Evolutionary conservation across 1,140 invertebrate species (phyloP), one percentile per base, ranked within the genome.

Genomic region (Cardiocondyla obscurior): DNA sequence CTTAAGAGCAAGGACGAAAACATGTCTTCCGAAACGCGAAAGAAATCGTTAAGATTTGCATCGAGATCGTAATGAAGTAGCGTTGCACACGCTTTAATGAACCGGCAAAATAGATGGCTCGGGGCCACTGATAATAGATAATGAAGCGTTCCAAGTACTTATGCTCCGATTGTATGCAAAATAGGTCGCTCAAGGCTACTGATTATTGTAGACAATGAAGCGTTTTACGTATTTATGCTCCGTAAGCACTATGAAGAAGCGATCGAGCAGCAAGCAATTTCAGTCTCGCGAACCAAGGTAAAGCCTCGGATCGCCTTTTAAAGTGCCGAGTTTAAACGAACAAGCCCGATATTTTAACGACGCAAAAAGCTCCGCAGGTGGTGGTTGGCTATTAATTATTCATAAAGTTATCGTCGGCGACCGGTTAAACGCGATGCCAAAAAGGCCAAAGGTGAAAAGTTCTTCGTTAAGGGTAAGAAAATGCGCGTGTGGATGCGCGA

Each of bases 351-450:
- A 79, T 79, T 79, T 79, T 79, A 69, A 79, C 62, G 62, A 55
- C 67, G 67, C 42, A 81, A 81, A 60, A 81, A 73, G 55, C 67
- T 73, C 53, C 77, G 67, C 51, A 70, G 77, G 57, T 81, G 69
- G 51, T 81, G 39, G 30, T 60, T 69, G 74, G 62, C 46, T 81
- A 72, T 81, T 81, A 81, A 81, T 81, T 73, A 81, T 81, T 81
- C 67, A 81, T 81, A 73, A 81, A 81, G 77, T 81, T 81, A 81
- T 81, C 65, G 25, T 72, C 39, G 49, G 53, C 39, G 77, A 58
- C 77, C 55, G 67, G 77, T 81, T 81, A 67, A 81, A 57, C 67
- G 39, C 53, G 36, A 73, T 60, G 67, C 64, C 55, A 81, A 81
- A 73, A 81, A 73, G 77, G 77, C 65, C 77, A 57, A 60, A 39